Percentiles rank a stretch among this genome's conserved stretches.
These are phyloP conservation scores for Oopsacas minuta DNA, from an alignment of 37 sponge, comb jelly and placozoan genomes.

Conservation along the genomic window DNA sequence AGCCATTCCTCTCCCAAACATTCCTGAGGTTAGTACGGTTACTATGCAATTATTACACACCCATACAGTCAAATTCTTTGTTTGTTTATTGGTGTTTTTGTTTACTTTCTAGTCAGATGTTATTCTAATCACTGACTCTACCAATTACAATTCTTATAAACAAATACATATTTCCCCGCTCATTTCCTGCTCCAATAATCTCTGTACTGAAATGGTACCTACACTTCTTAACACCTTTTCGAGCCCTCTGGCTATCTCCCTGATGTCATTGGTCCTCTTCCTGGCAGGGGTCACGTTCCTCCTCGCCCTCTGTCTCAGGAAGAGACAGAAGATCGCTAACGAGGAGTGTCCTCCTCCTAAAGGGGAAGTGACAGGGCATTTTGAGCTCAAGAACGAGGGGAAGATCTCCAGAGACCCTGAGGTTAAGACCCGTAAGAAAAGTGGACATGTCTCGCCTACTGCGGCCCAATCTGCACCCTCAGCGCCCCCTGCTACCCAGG, in stretches of 20 bases:
- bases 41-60: neutral
- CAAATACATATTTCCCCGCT: no score
- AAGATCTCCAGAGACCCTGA: neutral
- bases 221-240: neutral
- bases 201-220: neutral
- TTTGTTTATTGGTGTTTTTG: neutral
- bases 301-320: conserved; percentile 7
- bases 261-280: neutral
- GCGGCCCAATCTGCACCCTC: neutral
- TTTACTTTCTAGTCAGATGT: neutral
- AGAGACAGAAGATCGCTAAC: neutral
- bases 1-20: neutral
- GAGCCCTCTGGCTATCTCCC: neutral
- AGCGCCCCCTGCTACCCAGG: neutral
- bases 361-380: neutral
- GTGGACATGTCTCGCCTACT: neutral
- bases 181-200: no score
- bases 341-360: neutral
- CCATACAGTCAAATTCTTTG: neutral
- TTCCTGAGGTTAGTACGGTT: neutral
- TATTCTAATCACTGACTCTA: neutral
- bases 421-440: neutral
- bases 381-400: neutral
- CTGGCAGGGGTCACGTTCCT: neutral
- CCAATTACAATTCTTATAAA: neutral